phyloP scores from a whole-genome alignment of 2,797 vertebrate genomes.

The Loris lydekkerianus region DNA sequence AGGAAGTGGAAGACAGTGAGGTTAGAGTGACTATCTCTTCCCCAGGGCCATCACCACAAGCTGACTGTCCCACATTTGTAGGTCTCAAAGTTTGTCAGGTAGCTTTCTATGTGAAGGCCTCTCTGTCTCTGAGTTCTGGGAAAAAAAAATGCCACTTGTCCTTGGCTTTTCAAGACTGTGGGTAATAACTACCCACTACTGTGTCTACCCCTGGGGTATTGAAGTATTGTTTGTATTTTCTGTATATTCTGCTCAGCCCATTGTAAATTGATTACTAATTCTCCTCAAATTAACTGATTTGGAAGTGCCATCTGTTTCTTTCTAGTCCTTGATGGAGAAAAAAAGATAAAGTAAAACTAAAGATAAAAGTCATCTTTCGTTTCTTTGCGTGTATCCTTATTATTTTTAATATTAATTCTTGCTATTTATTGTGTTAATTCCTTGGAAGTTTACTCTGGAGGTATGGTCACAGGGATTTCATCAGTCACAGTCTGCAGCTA shows the following conservation, averaged over 20 bases:
- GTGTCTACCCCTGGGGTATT: neutral
- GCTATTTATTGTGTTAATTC: neutral
- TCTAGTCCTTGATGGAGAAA: neutral
- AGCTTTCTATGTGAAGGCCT: neutral
- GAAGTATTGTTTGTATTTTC: neutral
- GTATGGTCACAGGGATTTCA: neutral
- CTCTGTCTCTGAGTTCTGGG: neutral
- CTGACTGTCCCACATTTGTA: neutral
- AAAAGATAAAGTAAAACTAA: neutral
- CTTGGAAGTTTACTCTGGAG: neutral
- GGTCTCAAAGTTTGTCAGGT: neutral
- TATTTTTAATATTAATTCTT: neutral
- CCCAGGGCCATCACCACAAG: neutral
- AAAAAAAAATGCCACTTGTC: neutral
- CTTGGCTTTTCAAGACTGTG: neutral
- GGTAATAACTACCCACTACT: neutral
- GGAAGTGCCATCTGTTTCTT: conserved; percentile 10
- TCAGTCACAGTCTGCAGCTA: neutral
- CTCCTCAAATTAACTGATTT: neutral
- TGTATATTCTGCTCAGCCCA: neutral
- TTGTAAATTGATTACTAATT: neutral
- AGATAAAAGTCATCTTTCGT: neutral
- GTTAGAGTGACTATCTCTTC: neutral
- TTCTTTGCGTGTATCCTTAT: neutral
- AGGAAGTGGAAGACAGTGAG: neutral